Evolutionary conservation across 1,140 invertebrate genomes (phyloP).

Genomic region (Melanaphis sacchari): DNA sequence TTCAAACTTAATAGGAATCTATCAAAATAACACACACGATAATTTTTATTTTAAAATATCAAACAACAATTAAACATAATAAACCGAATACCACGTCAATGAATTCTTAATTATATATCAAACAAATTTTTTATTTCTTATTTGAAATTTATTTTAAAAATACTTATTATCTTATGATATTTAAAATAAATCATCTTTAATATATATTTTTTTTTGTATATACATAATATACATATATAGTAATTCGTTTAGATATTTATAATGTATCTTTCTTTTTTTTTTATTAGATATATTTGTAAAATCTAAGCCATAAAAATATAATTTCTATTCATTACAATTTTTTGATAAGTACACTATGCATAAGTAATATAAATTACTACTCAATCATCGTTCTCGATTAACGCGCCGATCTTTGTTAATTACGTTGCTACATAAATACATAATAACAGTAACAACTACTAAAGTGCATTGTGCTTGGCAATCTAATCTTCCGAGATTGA

Average conservation of each 20-base stretch:
- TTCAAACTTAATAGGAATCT: no score
- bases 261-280: no score
- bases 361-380: no score
- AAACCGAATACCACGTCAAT: no score
- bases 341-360: no score
- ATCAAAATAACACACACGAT: no score
- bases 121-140: not conserved
- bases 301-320: not conserved
- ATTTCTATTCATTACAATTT: not conserved
- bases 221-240: not conserved
- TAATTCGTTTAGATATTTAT: no score
- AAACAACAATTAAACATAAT: no score
- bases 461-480: not conserved
- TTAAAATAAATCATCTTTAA: not conserved
- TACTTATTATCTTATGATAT: not conserved
- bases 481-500: not conserved
- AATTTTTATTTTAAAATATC: no score
- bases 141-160: not conserved
- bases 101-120: no score
- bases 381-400: not conserved
- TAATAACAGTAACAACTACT: not conserved
- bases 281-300: no score
- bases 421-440: not conserved
- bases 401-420: not conserved
- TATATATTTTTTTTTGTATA: no score